phyloP scores from a whole-genome alignment of 2,113 vertebrate genomes.

The Pristiophorus japonicus region DNA sequence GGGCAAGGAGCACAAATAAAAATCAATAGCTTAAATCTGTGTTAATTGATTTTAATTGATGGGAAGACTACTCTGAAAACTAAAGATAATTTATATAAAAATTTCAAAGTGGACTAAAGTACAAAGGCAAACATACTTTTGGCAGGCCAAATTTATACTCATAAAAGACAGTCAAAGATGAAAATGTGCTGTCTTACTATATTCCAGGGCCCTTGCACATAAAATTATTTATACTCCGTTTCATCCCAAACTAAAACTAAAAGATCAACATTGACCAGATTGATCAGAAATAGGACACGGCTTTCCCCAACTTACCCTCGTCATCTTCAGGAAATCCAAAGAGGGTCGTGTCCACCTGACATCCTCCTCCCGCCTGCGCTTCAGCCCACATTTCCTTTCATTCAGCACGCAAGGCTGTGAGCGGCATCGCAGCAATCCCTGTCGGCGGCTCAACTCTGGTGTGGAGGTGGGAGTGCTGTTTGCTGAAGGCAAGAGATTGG shows the following conservation, averaged over 20 bases:
- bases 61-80: not conserved
- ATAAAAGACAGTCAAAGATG: not conserved
- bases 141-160: not conserved
- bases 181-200: not conserved
- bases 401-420: conserved; percentile 66
- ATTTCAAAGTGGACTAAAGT: not conserved
- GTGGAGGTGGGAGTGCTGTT: conserved; percentile 62
- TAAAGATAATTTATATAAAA: not conserved
- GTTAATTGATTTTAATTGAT: not conserved
- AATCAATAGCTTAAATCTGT: not conserved
- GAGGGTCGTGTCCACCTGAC: conserved; percentile 62
- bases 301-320: conserved; percentile 55
- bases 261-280: conserved; percentile 24
- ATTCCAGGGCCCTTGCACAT: not conserved
- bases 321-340: conserved; percentile 71
- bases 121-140: not conserved
- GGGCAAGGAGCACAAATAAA: not conserved
- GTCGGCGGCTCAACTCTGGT: conserved; percentile 56
- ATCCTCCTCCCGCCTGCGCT: conserved; percentile 61
- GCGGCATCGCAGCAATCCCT: conserved; percentile 57
- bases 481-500: conserved; percentile 53
- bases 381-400: conserved; percentile 57
- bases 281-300: not conserved
- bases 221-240: not conserved
- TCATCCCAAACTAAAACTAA: not conserved